Conservation (phyloP, 2,113 vertebrate species). For the Podocnemis expansa region DNA sequence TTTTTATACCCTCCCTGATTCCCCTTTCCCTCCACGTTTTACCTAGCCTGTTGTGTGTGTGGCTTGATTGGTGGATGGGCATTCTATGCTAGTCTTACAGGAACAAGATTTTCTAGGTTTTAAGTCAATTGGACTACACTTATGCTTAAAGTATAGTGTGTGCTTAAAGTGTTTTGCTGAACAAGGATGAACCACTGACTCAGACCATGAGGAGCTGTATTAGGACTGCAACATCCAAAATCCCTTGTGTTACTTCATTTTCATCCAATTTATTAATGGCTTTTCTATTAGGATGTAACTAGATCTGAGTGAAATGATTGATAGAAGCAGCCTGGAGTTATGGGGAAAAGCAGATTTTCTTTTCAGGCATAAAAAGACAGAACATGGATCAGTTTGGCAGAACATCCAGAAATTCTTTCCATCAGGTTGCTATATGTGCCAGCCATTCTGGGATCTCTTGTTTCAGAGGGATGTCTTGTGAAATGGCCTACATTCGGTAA, state of each 20-base stretch:
- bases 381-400: constrained; percentile 57
- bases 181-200: neutral
- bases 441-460: constrained; percentile 49
- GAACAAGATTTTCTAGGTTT: neutral
- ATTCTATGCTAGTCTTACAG: neutral
- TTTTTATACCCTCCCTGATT: no score
- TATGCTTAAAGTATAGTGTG: neutral
- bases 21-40: no score
- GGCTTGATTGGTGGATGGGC: neutral
- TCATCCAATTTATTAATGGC: constrained; percentile 32
- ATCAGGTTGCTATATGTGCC: constrained; percentile 9
- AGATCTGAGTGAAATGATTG: constrained; percentile 15
- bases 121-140: neutral
- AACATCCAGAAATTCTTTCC: constrained; percentile 71
- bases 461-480: constrained; percentile 16
- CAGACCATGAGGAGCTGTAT: neutral
- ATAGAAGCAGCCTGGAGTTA: constrained; percentile 27
- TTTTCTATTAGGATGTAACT: neutral
- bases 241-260: fast-evolving
- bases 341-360: constrained; percentile 22
- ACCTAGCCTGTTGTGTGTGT: neutral
- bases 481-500: constrained; percentile 31
- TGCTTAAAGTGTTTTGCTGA: neutral
- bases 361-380: constrained; percentile 40
- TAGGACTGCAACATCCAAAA: neutral